Evolutionary conservation across 2,113 vertebrate species (phyloP).

Genomic region (Sylvia atricapilla): DNA sequence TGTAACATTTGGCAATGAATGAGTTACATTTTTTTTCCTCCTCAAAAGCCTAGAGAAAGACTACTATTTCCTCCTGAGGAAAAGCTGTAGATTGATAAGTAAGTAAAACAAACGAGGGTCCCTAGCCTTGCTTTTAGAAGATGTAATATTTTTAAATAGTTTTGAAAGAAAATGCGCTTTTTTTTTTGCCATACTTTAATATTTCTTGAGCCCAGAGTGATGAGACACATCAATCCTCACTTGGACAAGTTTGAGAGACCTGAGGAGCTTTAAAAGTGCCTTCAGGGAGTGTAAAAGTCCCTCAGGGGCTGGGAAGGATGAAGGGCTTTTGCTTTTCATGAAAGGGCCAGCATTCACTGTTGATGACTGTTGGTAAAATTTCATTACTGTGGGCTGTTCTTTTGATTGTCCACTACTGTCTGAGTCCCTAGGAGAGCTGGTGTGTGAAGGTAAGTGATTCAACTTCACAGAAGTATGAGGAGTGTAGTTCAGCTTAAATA

Average conservation of each 20-base stretch:
- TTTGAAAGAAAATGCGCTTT: constrained; percentile 8
- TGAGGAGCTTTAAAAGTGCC: neutral
- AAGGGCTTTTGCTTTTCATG: neutral
- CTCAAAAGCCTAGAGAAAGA: neutral
- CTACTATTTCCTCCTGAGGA: neutral
- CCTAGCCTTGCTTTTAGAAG: neutral
- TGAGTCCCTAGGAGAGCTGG: neutral
- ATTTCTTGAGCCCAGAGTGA: neutral
- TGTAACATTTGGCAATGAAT: neutral
- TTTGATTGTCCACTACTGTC: neutral
- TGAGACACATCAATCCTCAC: neutral
- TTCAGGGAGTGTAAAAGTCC: neutral
- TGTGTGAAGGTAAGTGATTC: neutral
- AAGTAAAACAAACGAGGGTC: constrained; percentile 15
- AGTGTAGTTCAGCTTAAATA: neutral
- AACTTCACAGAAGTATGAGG: neutral
- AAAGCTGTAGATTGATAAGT: neutral
- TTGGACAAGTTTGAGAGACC: neutral
- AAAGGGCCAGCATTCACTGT: neutral
- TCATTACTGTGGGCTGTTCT: neutral
- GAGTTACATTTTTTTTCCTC: neutral
- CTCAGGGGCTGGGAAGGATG: neutral
- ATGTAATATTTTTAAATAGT: neutral
- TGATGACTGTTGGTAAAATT: neutral
- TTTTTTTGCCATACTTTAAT: constrained; percentile 4